Percentiles rank a stretch among this genome's conserved stretches.
phyloP scores from a whole-genome alignment of 1,140 invertebrate genomes.

The Psilanteris sp. region DNA sequence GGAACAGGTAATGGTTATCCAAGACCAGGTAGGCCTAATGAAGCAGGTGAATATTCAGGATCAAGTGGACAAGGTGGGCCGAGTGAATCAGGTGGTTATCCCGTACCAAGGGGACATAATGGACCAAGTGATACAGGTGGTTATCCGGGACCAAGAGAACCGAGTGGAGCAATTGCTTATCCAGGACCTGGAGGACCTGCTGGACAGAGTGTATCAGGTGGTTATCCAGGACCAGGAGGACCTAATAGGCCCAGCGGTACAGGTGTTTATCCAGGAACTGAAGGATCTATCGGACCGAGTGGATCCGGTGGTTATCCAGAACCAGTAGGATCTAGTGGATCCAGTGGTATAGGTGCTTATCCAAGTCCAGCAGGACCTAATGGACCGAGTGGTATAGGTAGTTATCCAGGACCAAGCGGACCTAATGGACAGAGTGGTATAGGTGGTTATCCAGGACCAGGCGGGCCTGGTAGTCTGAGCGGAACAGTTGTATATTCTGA shows the following conservation, averaged over 20 bases:
- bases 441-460: slow-evolving; percentile 58
- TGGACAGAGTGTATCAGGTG: too few relatives aligned
- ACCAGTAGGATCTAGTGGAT: slow-evolving; percentile 6
- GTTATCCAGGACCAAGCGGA: slow-evolving; percentile 63
- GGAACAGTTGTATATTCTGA: too few relatives aligned
- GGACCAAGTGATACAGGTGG: slow-evolving; percentile 54
- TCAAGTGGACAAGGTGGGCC: slow-evolving; percentile 56
- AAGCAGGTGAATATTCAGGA: too few relatives aligned
- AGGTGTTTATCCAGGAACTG: too few relatives aligned
- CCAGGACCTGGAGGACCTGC: too few relatives aligned
- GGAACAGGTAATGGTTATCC: slow-evolving; percentile 35
- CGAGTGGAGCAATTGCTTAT: too few relatives aligned
- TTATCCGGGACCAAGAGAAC: too few relatives aligned
- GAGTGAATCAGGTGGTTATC: slow-evolving; percentile 40
- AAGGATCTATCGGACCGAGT: slow-evolving; percentile 5
- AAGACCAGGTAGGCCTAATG: too few relatives aligned
- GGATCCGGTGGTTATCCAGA: slow-evolving; percentile 55
- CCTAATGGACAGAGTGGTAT: slow-evolving; percentile 21
- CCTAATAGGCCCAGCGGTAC: too few relatives aligned
- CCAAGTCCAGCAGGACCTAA: slow-evolving; percentile 33
- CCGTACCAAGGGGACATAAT: slow-evolving; percentile 48
- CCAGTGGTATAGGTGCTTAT: slow-evolving; percentile 35
- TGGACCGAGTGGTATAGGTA: slow-evolving; percentile 18
- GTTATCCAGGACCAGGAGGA: too few relatives aligned
- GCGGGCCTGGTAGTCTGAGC: slow-evolving; percentile 58